Evolutionary conservation across 2,113 vertebrate genomes (phyloP), one percentile per base, ranked within the genome.

Genomic region (Epinephelus lanceolatus): DNA sequence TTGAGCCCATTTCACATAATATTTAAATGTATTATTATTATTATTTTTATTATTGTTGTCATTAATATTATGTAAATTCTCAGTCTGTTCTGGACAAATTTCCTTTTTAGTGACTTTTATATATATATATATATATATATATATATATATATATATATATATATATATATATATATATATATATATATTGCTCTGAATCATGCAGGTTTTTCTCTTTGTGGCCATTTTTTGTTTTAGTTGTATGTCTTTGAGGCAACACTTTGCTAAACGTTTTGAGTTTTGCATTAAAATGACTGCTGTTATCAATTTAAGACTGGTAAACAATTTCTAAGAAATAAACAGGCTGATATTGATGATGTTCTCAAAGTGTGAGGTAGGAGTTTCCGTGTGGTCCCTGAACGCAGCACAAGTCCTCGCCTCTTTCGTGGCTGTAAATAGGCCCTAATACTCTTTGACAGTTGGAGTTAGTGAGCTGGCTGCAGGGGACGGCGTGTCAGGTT

Each of bases 361-460:
- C 27, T 15, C 23, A 51, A 51, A 65, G 10, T 14, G 5, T 23
- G 60, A 30, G 33, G 9, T 9, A 4, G 61, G 53, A 66, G 71
- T 87, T 89, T 78, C 69, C 91, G 84, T 74, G 89, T 27, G 25
- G 74, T 40, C 12, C 81, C 0, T 93, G 92, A 93, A 93, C 73
- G 91, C 89, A 89, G 63, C 92, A 84, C 80, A 30, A 81, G 89
- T 82, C 76, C 90, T 90, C 74, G 59, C 88, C 85, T 87, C 56
- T 69, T 77, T 80, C 12, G 76, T 78, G 1, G 83, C 73, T 87
- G 80, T 19, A 72, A 86, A 70, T 71, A 75, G 80, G 10, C 72
- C 52, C 19, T 80, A 82, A 86, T 65, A 14, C 82, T 86, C 69
- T 84, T 27, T 89, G 90, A 88, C 85, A 88, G 63, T 84, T 66